Conservation (phyloP, 2,797 vertebrate species). For the Pyrrhura leucotis region DNA sequence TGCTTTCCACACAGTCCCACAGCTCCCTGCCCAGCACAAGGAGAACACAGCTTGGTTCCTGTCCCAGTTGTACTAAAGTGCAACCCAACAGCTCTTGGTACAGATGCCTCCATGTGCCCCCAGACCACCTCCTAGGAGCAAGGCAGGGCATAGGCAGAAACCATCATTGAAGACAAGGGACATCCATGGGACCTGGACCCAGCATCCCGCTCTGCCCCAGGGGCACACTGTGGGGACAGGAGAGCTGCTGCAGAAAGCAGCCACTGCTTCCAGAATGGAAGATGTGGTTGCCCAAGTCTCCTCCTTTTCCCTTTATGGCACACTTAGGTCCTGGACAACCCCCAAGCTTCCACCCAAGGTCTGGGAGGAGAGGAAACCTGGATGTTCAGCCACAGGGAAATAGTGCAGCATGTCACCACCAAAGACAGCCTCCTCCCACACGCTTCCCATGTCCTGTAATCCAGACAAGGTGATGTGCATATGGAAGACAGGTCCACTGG, state of each 20-base stretch:
- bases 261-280: not conserved
- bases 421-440: not conserved
- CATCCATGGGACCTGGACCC: not conserved
- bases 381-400: not conserved
- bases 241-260: not conserved
- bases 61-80: not conserved
- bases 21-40: not conserved
- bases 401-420: not conserved
- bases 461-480: not conserved
- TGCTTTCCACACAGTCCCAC: not conserved
- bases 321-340: not conserved
- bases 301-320: not conserved
- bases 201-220: not conserved
- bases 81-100: not conserved
- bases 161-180: not conserved
- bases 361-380: not conserved
- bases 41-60: not conserved
- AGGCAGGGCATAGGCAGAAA: not conserved
- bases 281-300: not conserved
- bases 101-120: not conserved
- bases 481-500: fast-evolving
- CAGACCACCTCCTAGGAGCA: not conserved
- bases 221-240: fast-evolving
- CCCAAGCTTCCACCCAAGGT: not conserved
- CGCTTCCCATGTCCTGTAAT: not conserved